A percentile compares a stretch with the other conserved stretches of the same genome.
Evolutionary conservation across 2,797 vertebrate species (phyloP).

Genomic region (Astyanax mexicanus): DNA sequence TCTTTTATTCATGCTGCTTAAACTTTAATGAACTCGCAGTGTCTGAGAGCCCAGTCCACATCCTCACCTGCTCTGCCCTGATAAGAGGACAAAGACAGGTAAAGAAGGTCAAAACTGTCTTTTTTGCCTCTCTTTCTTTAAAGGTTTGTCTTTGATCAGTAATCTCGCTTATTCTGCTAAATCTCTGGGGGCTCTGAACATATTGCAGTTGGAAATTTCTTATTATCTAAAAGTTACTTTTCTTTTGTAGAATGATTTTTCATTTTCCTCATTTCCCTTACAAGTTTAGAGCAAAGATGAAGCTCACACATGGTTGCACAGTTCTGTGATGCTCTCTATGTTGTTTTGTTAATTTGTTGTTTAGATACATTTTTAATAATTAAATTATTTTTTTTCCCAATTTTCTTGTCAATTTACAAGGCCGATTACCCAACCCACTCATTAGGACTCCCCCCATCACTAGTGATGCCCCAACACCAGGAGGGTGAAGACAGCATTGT

Average conservation of each 20-base stretch:
- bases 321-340: neutral
- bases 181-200: neutral
- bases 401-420: too few relatives aligned
- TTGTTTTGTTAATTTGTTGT: conserved; percentile 9
- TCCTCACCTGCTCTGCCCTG: conserved; percentile 2
- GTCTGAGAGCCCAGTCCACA: neutral
- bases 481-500: too few relatives aligned
- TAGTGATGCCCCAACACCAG: too few relatives aligned
- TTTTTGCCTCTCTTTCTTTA: neutral
- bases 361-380: too few relatives aligned
- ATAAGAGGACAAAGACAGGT: conserved; percentile 1
- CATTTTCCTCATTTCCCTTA: neutral
- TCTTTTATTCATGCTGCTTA: conserved; percentile 33
- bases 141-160: conserved; percentile 13
- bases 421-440: too few relatives aligned
- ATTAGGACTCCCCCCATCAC: too few relatives aligned
- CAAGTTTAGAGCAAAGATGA: conserved; percentile 9
- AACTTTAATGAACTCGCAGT: conserved; percentile 23
- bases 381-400: too few relatives aligned
- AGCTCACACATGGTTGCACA: conserved; percentile 1
- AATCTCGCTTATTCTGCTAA: conserved; percentile 12
- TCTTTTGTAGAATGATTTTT: conserved; percentile 8
- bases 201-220: neutral
- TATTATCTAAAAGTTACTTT: too few relatives aligned
- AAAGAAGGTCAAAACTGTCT: conserved; percentile 10